These are phyloP conservation scores for Crematogaster levior DNA, from an alignment of 2,888 invertebrate genomes.

Conservation along the genomic window DNA sequence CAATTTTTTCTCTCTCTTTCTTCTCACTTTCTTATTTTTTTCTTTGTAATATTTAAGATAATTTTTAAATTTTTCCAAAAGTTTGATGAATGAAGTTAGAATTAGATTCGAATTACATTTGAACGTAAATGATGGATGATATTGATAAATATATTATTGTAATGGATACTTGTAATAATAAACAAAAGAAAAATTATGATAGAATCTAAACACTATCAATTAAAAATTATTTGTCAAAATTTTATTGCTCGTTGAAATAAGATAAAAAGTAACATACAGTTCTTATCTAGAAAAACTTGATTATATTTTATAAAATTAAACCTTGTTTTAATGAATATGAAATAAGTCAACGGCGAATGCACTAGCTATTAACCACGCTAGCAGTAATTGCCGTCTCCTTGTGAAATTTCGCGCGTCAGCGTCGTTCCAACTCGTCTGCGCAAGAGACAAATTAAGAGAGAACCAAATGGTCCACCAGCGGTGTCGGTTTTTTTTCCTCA, in stretches of 20 bases:
- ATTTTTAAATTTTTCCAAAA: not conserved
- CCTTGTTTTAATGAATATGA: conserved; percentile 43
- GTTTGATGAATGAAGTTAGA: not conserved
- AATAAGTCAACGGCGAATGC: conserved; percentile 37
- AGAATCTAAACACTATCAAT: not conserved
- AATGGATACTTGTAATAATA: not conserved
- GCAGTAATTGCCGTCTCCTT: conserved; percentile 64
- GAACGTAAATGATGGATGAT: not conserved
- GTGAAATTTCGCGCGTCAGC: conserved; percentile 48
- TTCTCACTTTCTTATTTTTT: not conserved
- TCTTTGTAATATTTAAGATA: not conserved
- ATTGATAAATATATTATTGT: not conserved
- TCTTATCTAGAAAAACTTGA: conserved; percentile 14
- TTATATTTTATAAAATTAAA: conserved; percentile 32
- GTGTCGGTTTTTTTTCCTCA: conserved; percentile 34
- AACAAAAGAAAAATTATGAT: not conserved
- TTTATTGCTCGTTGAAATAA: not conserved
- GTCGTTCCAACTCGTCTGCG: conserved; percentile 17
- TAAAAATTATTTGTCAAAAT: not conserved
- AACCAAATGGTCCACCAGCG: conserved; percentile 50
- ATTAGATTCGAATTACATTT: not conserved
- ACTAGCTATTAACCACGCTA: conserved; percentile 49
- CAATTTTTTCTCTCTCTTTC: not conserved
- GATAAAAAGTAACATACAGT: not conserved
- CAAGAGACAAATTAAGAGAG: conserved; percentile 55